phyloP scores from a whole-genome alignment of 2,888 invertebrate genomes.

The Homarus gammarus region DNA sequence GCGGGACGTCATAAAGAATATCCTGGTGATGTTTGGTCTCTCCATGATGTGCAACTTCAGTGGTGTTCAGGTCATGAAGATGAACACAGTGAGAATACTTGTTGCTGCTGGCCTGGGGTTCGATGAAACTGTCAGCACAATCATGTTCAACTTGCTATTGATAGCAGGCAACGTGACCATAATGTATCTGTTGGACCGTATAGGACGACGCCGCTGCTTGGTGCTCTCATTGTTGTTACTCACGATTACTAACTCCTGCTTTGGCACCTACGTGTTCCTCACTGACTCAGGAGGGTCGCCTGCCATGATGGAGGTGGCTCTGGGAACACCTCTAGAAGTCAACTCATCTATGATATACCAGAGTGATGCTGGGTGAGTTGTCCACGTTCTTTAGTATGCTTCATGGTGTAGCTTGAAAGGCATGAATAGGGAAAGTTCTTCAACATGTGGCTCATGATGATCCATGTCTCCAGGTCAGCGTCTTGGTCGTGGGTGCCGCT shows the following conservation, averaged over 20 bases:
- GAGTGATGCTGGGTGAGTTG: no score
- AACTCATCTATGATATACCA: no score
- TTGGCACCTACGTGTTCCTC: no score
- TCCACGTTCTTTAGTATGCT: no score
- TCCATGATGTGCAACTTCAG: constrained; percentile 1
- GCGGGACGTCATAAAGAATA: background rate
- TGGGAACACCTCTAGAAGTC: no score
- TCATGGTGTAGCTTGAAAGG: no score
- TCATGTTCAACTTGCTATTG: background rate
- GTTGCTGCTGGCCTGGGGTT: constrained; percentile 20
- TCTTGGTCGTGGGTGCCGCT: background rate
- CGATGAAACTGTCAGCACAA: constrained; percentile 18
- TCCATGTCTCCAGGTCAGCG: no score
- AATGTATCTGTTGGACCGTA: constrained; percentile 19
- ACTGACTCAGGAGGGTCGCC: no score
- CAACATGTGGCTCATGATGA: no score
- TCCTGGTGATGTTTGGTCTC: constrained; percentile 3
- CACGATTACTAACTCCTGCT: background rate
- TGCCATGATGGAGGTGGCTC: no score
- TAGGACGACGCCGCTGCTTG: constrained; percentile 43
- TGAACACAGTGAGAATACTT: constrained; percentile 33
- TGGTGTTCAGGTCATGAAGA: constrained; percentile 41
- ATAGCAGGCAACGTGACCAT: constrained; percentile 21
- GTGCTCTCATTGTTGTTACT: constrained; percentile 29
- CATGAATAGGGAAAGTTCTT: no score